These are phyloP conservation scores for Wiebesia pumilae DNA, from an alignment of 1,140 invertebrate genomes.

Conservation along the genomic window DNA sequence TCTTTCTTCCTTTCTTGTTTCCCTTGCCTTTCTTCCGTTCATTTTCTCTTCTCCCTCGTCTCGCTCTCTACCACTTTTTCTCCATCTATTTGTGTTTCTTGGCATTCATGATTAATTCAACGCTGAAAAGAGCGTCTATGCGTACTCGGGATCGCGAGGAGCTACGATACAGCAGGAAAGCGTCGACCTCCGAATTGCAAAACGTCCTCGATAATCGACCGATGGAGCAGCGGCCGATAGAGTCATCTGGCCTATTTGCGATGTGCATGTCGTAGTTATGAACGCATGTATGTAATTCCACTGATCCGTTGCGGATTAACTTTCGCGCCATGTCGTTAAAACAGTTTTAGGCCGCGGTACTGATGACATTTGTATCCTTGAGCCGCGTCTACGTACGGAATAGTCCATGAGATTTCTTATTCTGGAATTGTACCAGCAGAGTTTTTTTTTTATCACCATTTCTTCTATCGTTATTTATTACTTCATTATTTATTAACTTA, in stretches of 20 bases:
- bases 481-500: not conserved
- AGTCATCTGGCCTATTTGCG: constrained; percentile 1
- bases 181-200: constrained; percentile 38
- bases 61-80: not conserved
- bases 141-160: not conserved
- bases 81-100: not conserved
- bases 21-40: not conserved
- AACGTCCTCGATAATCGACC: constrained; percentile 27
- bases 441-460: not conserved
- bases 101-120: constrained; percentile 37
- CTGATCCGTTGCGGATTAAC: not conserved
- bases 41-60: not conserved
- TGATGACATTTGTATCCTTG: not conserved
- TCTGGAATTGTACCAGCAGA: not conserved
- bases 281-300: not conserved
- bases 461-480: not conserved
- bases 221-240: constrained; percentile 16
- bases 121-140: not conserved
- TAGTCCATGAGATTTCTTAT: not conserved
- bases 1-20: not conserved
- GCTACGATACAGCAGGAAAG: constrained; percentile 15
- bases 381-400: not conserved
- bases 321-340: not conserved
- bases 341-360: not conserved
- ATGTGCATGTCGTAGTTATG: constrained; percentile 33